phyloP scores from a whole-genome alignment of 1,140 invertebrate species.

The Aphaenogaster ashmeadi region DNA sequence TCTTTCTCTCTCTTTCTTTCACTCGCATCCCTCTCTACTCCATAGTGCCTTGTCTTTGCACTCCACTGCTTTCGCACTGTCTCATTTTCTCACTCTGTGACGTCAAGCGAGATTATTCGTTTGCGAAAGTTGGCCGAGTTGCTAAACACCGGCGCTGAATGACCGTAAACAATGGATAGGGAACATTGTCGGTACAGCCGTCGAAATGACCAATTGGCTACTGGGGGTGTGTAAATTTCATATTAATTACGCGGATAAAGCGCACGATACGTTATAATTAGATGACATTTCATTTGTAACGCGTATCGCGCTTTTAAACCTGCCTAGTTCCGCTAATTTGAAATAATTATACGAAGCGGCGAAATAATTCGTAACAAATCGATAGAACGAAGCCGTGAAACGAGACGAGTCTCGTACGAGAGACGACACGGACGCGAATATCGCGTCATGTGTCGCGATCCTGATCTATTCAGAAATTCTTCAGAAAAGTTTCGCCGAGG shows the following conservation, averaged over 20 bases:
- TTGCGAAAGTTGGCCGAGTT: conserved; percentile 35
- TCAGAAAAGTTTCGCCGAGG: neutral
- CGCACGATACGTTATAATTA: conserved; percentile 26
- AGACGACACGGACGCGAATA: neutral
- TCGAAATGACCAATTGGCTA: neutral
- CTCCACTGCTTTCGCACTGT: conserved; percentile 8
- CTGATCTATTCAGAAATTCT: conserved; percentile 13
- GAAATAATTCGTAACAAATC: neutral
- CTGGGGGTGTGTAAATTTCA: conserved; percentile 25
- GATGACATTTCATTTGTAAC: conserved; percentile 43
- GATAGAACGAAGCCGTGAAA: neutral
- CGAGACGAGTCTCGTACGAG: neutral
- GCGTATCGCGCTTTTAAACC: conserved; percentile 14
- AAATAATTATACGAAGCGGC: conserved; percentile 8
- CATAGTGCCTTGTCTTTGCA: conserved; percentile 1
- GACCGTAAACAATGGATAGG: conserved; percentile 41
- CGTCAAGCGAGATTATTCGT: conserved; percentile 45
- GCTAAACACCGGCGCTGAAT: conserved; percentile 2
- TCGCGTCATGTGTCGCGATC: neutral
- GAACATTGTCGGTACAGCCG: neutral
- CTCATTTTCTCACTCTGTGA: conserved; percentile 29
- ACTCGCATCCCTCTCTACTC: neutral
- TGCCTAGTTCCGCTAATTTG: conserved; percentile 7
- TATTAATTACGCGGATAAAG: conserved; percentile 51
- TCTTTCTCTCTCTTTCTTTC: neutral